Evolutionary conservation across 2,113 vertebrate genomes (phyloP).

Genomic region (Platichthys stellatus): DNA sequence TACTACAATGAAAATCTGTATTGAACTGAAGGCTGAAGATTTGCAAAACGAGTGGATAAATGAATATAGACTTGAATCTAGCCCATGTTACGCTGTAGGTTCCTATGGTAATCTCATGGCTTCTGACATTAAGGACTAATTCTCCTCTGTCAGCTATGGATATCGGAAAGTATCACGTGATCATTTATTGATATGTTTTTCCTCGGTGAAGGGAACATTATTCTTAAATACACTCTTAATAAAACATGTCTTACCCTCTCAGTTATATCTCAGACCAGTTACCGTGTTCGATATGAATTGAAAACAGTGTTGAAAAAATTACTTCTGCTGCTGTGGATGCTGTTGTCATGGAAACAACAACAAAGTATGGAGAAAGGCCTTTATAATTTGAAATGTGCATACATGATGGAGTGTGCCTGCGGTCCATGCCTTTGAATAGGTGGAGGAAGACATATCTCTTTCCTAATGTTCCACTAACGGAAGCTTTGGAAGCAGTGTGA

Average conservation of each 20-base stretch:
- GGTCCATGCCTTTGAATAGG: slow-evolving; percentile 2
- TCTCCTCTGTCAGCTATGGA: slow-evolving; percentile 15
- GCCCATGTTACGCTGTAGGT: slow-evolving; percentile 54
- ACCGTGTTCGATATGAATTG: neutral
- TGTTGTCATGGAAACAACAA: slow-evolving; percentile 69
- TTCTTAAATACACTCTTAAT: slow-evolving; percentile 13
- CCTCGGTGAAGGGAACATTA: neutral
- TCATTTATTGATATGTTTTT: neutral
- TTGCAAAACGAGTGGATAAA: slow-evolving; percentile 21
- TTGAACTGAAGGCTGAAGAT: slow-evolving; percentile 31
- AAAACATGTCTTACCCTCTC: slow-evolving; percentile 3
- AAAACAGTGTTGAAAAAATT: slow-evolving; percentile 6
- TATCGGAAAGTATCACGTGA: neutral
- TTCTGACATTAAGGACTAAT: slow-evolving; percentile 16
- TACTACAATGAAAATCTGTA: slow-evolving; percentile 51
- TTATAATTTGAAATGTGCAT: slow-evolving; percentile 30
- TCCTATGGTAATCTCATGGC: slow-evolving; percentile 73
- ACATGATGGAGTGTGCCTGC: slow-evolving; percentile 20
- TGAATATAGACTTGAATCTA: slow-evolving; percentile 27
- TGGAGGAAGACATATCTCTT: neutral
- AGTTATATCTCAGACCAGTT: neutral
- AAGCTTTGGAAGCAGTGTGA: slow-evolving; percentile 12
- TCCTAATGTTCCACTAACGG: slow-evolving; percentile 11
- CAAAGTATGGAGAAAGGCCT: slow-evolving; percentile 16
- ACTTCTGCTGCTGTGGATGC: slow-evolving; percentile 17